Conservation (phyloP, 2,888 invertebrate genomes). For the Meandrusa payeni region DNA sequence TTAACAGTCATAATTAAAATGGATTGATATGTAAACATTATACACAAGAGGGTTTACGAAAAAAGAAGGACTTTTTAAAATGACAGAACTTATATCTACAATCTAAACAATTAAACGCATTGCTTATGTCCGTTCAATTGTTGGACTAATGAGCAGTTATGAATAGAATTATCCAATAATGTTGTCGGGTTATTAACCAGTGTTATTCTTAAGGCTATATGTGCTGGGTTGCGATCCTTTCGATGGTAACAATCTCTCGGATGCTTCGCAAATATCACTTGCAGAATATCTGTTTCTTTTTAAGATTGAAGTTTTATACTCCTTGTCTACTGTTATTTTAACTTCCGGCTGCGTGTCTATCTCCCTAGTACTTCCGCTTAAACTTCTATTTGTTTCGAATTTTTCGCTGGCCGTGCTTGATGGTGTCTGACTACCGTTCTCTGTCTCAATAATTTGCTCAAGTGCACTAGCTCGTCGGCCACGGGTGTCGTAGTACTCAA, state of each 20-base stretch:
- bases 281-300: slow-evolving; percentile 84
- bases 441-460: slow-evolving; percentile 70
- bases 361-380: slow-evolving; percentile 56
- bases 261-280: slow-evolving; percentile 83
- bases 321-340: slow-evolving; percentile 54
- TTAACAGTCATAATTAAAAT: background rate
- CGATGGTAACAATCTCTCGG: slow-evolving; percentile 77
- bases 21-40: slow-evolving; percentile 13
- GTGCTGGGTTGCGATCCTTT: slow-evolving; percentile 82
- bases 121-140: background rate
- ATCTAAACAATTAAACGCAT: no score
- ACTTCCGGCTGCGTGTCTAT: slow-evolving; percentile 53
- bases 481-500: slow-evolving; percentile 71
- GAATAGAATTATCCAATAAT: slow-evolving; percentile 64
- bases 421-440: slow-evolving; percentile 67
- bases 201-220: slow-evolving; percentile 82
- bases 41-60: background rate
- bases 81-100: no score
- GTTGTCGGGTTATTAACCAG: slow-evolving; percentile 72
- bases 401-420: slow-evolving; percentile 67
- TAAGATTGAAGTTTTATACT: slow-evolving; percentile 45
- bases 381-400: slow-evolving; percentile 51
- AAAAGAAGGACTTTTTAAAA: background rate
- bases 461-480: slow-evolving; percentile 63
- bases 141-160: slow-evolving; percentile 63